phyloP scores from a whole-genome alignment of 2,888 invertebrate genomes.

The Epsilonema sp. region DNA sequence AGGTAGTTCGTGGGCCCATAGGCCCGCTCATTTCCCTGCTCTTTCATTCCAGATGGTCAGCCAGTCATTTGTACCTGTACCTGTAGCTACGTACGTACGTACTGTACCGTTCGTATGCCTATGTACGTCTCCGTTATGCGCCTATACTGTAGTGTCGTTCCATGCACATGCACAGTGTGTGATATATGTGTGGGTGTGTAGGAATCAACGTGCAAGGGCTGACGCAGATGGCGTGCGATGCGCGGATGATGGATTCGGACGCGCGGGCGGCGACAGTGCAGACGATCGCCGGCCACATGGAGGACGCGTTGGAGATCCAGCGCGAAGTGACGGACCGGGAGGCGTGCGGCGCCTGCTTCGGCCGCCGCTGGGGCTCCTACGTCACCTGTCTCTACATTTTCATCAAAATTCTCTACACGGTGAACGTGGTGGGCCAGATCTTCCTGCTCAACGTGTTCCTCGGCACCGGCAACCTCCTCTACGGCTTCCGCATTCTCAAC shows the following conservation, averaged over 20 bases:
- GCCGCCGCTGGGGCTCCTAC: constrained; percentile 29
- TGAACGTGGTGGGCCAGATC: constrained; percentile 28
- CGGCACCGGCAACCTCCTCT: constrained; percentile 29
- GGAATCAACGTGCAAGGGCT: constrained; percentile 34
- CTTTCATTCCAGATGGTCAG: too few relatives aligned
- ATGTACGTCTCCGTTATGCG: too few relatives aligned
- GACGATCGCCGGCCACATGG: constrained; percentile 30
- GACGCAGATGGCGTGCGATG: constrained; percentile 32
- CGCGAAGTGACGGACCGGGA: constrained; percentile 25
- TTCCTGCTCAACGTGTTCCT: constrained; percentile 30
- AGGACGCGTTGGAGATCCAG: constrained; percentile 28
- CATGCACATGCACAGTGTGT: too few relatives aligned
- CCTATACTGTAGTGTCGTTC: too few relatives aligned
- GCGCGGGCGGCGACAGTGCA: constrained; percentile 28
- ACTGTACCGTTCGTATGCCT: too few relatives aligned
- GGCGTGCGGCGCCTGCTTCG: constrained; percentile 25
- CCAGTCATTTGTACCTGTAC: too few relatives aligned
- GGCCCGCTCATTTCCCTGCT: too few relatives aligned
- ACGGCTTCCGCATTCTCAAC: constrained; percentile 29
- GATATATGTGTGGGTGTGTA: too few relatives aligned
- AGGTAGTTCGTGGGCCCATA: too few relatives aligned
- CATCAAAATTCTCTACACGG: constrained; percentile 28
- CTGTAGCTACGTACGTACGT: too few relatives aligned
- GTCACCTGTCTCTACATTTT: constrained; percentile 29
- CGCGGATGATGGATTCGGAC: constrained; percentile 29